These are phyloP conservation scores for Cosmopolites sordidus DNA, from an alignment of 2,888 invertebrate genomes.

Conservation along the genomic window DNA sequence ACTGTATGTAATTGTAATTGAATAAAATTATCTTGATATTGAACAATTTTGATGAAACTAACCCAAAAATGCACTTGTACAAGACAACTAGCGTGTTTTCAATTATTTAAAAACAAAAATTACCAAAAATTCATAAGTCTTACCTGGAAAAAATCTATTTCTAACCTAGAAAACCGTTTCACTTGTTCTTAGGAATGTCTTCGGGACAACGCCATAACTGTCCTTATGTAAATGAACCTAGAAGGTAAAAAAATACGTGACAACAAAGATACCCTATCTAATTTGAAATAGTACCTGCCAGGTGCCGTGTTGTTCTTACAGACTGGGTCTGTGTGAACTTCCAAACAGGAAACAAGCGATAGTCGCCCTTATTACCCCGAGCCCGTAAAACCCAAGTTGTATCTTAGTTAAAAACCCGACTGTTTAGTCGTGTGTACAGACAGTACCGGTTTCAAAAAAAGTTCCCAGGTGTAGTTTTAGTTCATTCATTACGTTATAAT, in stretches of 20 bases:
- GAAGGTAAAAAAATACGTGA: constrained; percentile 12
- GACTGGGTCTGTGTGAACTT: neutral
- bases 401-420: no score
- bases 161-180: neutral
- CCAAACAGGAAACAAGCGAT: constrained; percentile 2
- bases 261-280: constrained; percentile 14
- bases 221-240: constrained; percentile 11
- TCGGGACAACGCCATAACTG: neutral
- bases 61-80: no score
- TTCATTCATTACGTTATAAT: no score
- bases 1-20: neutral
- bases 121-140: neutral
- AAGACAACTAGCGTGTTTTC: no score
- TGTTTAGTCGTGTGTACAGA: no score
- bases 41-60: no score
- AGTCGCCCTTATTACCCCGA: constrained; percentile 4
- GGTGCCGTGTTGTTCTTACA: constrained; percentile 7
- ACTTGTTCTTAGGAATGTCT: neutral
- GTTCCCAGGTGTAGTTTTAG: no score
- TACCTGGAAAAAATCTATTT: neutral
- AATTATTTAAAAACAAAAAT: neutral
- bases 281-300: constrained; percentile 16
- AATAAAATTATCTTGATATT: neutral
- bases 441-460: no score
- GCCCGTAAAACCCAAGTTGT: no score